Percentiles rank a stretch among this genome's conserved stretches.
Evolutionary conservation across 2,888 invertebrate species (phyloP).

Genomic region (Pseudeuparius sepicola): DNA sequence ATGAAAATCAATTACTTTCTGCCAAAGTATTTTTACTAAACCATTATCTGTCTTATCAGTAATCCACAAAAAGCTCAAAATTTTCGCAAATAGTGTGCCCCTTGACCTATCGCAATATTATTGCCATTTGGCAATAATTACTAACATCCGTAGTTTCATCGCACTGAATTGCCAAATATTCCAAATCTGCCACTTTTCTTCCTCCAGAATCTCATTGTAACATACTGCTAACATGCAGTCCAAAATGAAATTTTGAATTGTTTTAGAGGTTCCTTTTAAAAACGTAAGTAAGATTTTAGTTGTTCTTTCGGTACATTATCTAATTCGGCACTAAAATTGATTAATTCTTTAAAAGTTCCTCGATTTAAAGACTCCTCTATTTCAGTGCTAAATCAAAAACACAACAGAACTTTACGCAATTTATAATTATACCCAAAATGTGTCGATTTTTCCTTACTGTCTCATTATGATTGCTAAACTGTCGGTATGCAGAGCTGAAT

Average conservation of each 20-base stretch:
- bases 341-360: slow-evolving; percentile 5
- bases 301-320: slow-evolving; percentile 16
- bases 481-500: slow-evolving; percentile 10
- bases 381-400: slow-evolving; percentile 16
- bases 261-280: slow-evolving; percentile 3
- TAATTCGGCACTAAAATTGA: slow-evolving; percentile 7
- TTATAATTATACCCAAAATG: slow-evolving; percentile 15
- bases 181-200: slow-evolving; percentile 2
- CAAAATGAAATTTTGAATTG: slow-evolving; percentile 9
- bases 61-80: slow-evolving; percentile 8
- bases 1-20: too few species aligned
- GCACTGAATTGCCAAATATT: slow-evolving; percentile 13
- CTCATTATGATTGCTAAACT: slow-evolving; percentile 14
- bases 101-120: slow-evolving; percentile 8
- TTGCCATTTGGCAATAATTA: slow-evolving; percentile 10
- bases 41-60: slow-evolving; percentile 10
- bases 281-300: slow-evolving; percentile 6
- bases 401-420: slow-evolving; percentile 17
- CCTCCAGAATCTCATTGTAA: slow-evolving; percentile 4
- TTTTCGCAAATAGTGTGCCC: slow-evolving; percentile 5
- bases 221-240: slow-evolving; percentile 12
- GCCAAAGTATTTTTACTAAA: slow-evolving; percentile 9
- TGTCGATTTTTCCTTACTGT: slow-evolving; percentile 16
- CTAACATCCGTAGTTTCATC: slow-evolving; percentile 10
- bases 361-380: not conserved